phyloP scores from a whole-genome alignment of 2,113 vertebrate species.

The Pimephales promelas region DNA sequence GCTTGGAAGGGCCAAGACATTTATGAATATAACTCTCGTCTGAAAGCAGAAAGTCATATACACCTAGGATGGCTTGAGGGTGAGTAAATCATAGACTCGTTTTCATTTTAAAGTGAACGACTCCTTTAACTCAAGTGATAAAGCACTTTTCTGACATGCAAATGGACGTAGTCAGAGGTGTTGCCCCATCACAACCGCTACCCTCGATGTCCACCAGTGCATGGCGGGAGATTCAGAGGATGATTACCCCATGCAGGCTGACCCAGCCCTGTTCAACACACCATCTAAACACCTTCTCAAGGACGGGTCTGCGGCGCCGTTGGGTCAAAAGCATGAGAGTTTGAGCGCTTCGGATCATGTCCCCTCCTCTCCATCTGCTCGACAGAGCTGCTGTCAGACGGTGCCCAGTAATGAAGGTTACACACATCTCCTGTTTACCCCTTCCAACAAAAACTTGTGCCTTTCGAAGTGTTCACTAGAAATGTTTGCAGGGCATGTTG shows the following conservation, averaged over 20 bases:
- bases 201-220: conserved; percentile 46
- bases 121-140: neutral
- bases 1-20: no score
- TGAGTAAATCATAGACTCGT: no score
- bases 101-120: no score
- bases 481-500: no score
- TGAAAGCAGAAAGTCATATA: no score
- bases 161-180: neutral
- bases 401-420: conserved; percentile 79
- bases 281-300: conserved; percentile 73
- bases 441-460: neutral
- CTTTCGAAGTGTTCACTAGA: neutral
- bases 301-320: conserved; percentile 63
- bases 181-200: conserved; percentile 39
- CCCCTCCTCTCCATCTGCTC: conserved; percentile 80
- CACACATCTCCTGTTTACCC: conserved; percentile 60
- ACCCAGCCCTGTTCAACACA: conserved; percentile 62
- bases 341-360: conserved; percentile 58
- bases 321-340: conserved; percentile 66
- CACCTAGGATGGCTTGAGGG: no score
- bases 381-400: conserved; percentile 71
- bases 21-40: no score
- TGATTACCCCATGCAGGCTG: conserved; percentile 53
- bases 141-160: neutral
- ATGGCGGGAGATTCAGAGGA: conserved; percentile 53